Conservation (phyloP, 2,113 vertebrate genomes). For the Dinomys branickii region DNA sequence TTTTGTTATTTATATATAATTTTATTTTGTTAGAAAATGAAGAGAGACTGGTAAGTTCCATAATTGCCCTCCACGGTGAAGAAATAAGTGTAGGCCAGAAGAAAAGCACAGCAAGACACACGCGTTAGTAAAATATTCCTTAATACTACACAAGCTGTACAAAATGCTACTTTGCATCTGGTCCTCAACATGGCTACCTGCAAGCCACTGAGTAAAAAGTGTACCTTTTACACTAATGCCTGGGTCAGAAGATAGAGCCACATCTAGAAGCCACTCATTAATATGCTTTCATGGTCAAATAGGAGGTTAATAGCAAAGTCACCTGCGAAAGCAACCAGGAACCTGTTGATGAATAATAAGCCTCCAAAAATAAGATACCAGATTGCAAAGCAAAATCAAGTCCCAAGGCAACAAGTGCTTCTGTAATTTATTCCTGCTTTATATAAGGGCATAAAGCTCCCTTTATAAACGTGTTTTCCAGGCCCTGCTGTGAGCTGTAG, state of each 20-base stretch:
- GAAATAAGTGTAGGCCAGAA: conserved; percentile 86
- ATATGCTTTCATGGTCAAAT: conserved; percentile 88
- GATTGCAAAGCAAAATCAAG: conserved; percentile 89
- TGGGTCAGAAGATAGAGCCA: conserved; percentile 82
- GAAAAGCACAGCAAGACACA: conserved; percentile 89
- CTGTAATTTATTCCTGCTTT: conserved; percentile 92
- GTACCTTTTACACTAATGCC: conserved; percentile 88
- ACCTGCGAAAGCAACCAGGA: conserved; percentile 89
- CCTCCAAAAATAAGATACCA: conserved; percentile 90
- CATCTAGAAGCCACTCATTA: conserved; percentile 86
- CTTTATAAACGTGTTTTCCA: conserved; percentile 91
- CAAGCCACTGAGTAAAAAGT: conserved; percentile 86
- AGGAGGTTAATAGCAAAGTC: conserved; percentile 91
- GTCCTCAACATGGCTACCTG: conserved; percentile 85
- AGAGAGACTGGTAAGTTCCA: conserved; percentile 84
- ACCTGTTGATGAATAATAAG: conserved; percentile 92
- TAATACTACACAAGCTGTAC: conserved; percentile 85
- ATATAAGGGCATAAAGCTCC: conserved; percentile 90
- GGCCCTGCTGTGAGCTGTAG: conserved; percentile 91
- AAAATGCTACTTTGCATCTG: conserved; percentile 88
- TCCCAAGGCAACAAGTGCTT: conserved; percentile 91
- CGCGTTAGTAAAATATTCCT: conserved; percentile 87
- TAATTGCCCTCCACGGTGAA: conserved; percentile 87
- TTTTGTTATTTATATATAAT: conserved; percentile 86
- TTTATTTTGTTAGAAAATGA: conserved; percentile 86